Evolutionary conservation across 2,113 vertebrate genomes (phyloP), one percentile per base, ranked within the genome.

Genomic region (Phainopepla nitens): DNA sequence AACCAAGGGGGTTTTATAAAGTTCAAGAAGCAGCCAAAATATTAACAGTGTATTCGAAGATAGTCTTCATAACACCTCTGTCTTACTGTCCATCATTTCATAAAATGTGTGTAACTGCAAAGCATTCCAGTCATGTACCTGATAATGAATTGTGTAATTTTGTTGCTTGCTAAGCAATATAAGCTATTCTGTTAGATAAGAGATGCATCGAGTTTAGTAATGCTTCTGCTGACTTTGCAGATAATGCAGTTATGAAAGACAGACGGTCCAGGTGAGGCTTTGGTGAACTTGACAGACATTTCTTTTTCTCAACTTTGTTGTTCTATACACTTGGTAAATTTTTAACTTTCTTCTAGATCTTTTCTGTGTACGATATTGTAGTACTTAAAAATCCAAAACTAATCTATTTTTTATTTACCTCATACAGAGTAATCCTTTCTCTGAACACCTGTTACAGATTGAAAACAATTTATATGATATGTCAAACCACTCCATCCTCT

Each of bases 291-390:
- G 42, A 56, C 8, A 35, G 54, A 36, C 2, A 35, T 56, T 86
- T 54, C 9, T 15, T 6, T 49, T 75, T 65, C 41, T 84, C n/a
- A 49, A 0, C 12, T 85, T 51, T 49, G 27, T 33, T 49, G 5
- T 39, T 66, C 27, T 44, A 31, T 2, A 24, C 11, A 29, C 3
- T 7, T 44, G 16, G 7, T 47, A 0, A 6, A 42, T 62, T 53
- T 45, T 6, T 10, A 24, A 65, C 76, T 64, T 68, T 72, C 24
- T 77, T 66, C 3, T 5, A 87, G 14, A 2, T 21, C 3, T 66
- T 78, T 51, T 73, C 56, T 78, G 11, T 39, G 13, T 31, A 44
- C 70, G 12, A 66, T 65, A 47, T 5, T 49, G 4, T 12, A 62
- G 15, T 35, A 65, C 10, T 25, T 51, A 33, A 82, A 81, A 87